Evolutionary conservation across 1,140 invertebrate genomes (phyloP).

Genomic region (Hyposmocoma kahamanoa): DNA sequence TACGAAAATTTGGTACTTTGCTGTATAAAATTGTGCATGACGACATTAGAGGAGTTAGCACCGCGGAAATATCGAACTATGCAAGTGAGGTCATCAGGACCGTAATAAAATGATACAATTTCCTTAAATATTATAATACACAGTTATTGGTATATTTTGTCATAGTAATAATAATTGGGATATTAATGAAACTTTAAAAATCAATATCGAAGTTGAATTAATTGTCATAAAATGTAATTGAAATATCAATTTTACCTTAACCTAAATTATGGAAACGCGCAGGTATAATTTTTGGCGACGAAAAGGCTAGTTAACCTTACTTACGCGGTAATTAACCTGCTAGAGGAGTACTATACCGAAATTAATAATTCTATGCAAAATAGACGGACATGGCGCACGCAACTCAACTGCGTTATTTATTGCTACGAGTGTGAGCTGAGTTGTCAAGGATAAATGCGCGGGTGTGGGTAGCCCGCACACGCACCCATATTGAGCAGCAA

Average conservation of each 20-base stretch:
- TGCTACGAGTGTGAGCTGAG: constrained; percentile 19
- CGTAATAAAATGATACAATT: constrained; percentile 22
- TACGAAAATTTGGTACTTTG: constrained; percentile 6
- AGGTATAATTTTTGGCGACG: too few species aligned
- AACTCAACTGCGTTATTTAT: constrained; percentile 46
- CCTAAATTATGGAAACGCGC: too few species aligned
- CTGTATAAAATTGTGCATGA: constrained; percentile 41
- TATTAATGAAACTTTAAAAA: too few species aligned
- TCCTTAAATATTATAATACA: too few species aligned
- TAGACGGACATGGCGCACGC: constrained; percentile 29
- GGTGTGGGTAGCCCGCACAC: constrained; percentile 13
- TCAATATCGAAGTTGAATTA: too few species aligned
- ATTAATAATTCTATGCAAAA: constrained; percentile 18
- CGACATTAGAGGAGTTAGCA: constrained; percentile 26
- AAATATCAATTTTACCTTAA: too few species aligned
- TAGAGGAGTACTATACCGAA: neutral
- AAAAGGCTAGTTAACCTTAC: neutral
- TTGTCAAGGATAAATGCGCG: neutral
- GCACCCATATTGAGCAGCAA: constrained; percentile 6
- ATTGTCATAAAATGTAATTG: too few species aligned
- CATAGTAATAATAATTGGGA: too few species aligned
- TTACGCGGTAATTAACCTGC: neutral
- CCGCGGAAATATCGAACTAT: constrained; percentile 46
- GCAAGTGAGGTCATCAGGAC: constrained; percentile 39
- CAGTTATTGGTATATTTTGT: too few species aligned